These are phyloP conservation scores for Halictus quadricinctus DNA, from an alignment of 2,888 invertebrate species.

Conservation along the genomic window DNA sequence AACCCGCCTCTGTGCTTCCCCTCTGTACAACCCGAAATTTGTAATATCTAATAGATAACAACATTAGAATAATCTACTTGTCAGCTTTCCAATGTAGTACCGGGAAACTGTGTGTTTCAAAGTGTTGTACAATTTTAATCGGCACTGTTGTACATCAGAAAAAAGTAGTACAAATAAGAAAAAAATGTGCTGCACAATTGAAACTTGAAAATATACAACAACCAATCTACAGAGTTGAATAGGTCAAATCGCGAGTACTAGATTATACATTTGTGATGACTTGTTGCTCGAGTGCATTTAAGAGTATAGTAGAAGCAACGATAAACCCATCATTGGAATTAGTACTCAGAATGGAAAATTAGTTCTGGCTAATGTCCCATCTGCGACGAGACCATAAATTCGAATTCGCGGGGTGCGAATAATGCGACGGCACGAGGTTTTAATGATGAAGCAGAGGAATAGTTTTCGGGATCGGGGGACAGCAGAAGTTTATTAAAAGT, in stretches of 20 bases:
- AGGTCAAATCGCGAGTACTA: no score
- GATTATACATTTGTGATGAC: not conserved
- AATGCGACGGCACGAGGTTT: slow-evolving; percentile 5
- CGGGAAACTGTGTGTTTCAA: not conserved
- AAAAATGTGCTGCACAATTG: not conserved
- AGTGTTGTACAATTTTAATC: not conserved
- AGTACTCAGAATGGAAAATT: not conserved
- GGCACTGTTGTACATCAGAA: not conserved
- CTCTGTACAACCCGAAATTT: not conserved
- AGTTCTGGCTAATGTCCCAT: not conserved
- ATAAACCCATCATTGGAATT: not conserved
- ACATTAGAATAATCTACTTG: not conserved
- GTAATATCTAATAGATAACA: not conserved
- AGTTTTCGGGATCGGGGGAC: not conserved
- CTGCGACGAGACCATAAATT: not conserved
- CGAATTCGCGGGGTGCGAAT: not conserved
- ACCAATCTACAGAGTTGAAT: not conserved
- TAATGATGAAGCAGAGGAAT: not conserved
- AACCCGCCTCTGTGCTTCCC: not conserved
- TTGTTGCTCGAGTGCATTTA: not conserved
- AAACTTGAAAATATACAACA: not conserved
- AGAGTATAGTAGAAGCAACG: not conserved
- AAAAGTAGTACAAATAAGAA: not conserved
- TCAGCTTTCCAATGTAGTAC: not conserved
- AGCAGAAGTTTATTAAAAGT: slow-evolving; percentile 4